Percentiles rank a stretch among this genome's conserved stretches.
Conservation (phyloP, 1,140 invertebrate species). For the Drosophila bipectinata region DNA sequence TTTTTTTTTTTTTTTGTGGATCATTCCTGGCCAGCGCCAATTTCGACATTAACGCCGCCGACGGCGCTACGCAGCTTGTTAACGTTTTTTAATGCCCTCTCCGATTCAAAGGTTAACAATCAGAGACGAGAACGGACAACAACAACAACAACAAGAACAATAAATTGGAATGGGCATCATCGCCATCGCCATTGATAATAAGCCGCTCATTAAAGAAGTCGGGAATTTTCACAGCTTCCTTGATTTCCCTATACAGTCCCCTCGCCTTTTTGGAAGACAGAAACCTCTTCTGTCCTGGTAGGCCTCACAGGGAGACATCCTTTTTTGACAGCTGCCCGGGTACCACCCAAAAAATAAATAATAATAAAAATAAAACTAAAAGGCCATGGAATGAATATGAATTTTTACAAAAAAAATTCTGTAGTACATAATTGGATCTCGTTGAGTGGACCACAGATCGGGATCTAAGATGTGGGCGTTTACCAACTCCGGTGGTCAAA, state of each 20-base stretch:
- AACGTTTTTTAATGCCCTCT: constrained; percentile 72
- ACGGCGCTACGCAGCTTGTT: constrained; percentile 79
- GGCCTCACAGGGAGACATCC: background rate
- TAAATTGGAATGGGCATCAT: background rate
- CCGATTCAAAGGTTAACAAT: constrained; percentile 55
- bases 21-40: constrained; percentile 62
- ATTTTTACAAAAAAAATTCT: constrained; percentile 66
- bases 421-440: constrained; percentile 68
- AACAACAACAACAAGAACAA: background rate
- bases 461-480: constrained; percentile 8
- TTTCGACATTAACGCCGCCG: constrained; percentile 79
- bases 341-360: background rate
- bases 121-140: constrained; percentile 5
- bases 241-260: background rate
- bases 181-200: constrained; percentile 33
- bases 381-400: constrained; percentile 37
- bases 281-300: background rate
- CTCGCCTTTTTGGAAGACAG: too few species aligned
- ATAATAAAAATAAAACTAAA: background rate
- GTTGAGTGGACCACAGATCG: constrained; percentile 31
- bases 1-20: background rate
- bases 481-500: constrained; percentile 20
- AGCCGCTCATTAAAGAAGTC: constrained; percentile 45
- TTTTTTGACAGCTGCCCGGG: background rate
- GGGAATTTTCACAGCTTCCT: constrained; percentile 22